These are phyloP conservation scores for Coptotermes formosanus DNA, from an alignment of 1,140 invertebrate genomes.

Conservation along the genomic window DNA sequence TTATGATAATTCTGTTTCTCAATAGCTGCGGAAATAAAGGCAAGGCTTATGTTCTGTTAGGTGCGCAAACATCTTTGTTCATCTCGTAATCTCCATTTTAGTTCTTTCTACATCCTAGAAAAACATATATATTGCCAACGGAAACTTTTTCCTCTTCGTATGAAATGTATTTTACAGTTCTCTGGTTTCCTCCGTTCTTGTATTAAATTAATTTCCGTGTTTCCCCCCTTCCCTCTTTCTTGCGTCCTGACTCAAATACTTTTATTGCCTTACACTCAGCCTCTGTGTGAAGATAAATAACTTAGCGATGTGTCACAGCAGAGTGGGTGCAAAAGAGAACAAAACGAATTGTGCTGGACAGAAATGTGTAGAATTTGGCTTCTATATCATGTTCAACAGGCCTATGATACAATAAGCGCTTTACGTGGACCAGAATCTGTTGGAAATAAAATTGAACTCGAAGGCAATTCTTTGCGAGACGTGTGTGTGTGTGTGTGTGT, in stretches of 20 bases:
- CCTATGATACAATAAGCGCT: background rate
- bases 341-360: background rate
- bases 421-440: background rate
- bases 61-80: no score
- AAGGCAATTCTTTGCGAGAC: no score
- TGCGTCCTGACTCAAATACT: background rate
- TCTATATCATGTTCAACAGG: background rate
- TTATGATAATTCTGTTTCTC: no score
- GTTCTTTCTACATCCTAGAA: no score
- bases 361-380: background rate
- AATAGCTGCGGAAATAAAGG: no score
- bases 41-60: no score
- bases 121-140: no score
- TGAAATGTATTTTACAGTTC: background rate
- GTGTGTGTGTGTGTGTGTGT: no score
- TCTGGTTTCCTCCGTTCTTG: background rate
- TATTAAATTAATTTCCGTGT: constrained; percentile 3
- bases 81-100: no score
- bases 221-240: background rate
- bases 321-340: no score
- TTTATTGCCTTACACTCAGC: background rate
- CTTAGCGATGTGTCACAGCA: background rate
- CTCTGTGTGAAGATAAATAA: background rate
- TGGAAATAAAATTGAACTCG: no score
- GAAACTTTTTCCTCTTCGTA: background rate